Evolutionary conservation across 2,113 vertebrate genomes (phyloP).

Genomic region (Nanorana parkeri): DNA sequence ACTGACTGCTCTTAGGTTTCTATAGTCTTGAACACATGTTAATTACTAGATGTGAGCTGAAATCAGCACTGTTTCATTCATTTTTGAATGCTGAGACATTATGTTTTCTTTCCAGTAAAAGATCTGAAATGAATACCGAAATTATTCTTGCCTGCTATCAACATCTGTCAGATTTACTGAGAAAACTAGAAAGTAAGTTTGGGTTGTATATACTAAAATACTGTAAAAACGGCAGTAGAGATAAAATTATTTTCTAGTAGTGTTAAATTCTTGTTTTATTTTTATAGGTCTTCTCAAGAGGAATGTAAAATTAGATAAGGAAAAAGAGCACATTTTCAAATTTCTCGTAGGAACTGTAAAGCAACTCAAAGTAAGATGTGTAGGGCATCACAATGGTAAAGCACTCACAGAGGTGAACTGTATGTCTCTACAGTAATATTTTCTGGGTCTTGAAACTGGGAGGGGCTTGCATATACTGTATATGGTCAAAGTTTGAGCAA

Average conservation of each 20-base stretch:
- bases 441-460: too few relatives aligned
- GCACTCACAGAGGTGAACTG: neutral
- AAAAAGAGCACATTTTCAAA: conserved; percentile 24
- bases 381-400: too few relatives aligned
- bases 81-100: conserved; percentile 27
- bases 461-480: too few relatives aligned
- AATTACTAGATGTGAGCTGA: conserved; percentile 1
- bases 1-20: neutral
- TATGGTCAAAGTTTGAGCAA: too few relatives aligned
- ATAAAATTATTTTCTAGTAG: neutral
- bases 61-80: conserved; percentile 15
- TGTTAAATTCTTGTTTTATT: neutral
- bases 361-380: conserved; percentile 27
- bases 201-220: neutral
- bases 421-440: too few relatives aligned
- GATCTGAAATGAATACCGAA: conserved; percentile 30
- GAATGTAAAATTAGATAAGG: conserved; percentile 32
- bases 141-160: conserved; percentile 40
- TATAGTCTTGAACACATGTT: conserved; percentile 11
- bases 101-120: conserved; percentile 35
- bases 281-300: conserved; percentile 33
- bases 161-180: conserved; percentile 43
- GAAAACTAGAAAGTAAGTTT: conserved; percentile 45
- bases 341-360: conserved; percentile 8
- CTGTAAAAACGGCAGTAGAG: neutral